phyloP scores from a whole-genome alignment of 2,888 invertebrate genomes.

The Coremacera marginata region DNA sequence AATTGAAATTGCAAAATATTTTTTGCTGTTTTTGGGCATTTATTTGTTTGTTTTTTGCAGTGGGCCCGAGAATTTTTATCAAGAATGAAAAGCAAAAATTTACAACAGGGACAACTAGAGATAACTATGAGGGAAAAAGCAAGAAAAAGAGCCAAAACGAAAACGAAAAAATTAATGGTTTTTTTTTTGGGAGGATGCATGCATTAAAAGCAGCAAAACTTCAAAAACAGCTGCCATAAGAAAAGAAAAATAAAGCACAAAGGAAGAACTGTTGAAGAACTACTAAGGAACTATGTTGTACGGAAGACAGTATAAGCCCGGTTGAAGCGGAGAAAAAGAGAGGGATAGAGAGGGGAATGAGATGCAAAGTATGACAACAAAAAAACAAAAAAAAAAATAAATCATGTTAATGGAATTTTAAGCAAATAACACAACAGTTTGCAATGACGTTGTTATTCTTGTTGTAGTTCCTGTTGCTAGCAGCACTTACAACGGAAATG shows the following conservation, averaged over 20 bases:
- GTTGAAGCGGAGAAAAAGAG: not conserved
- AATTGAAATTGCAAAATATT: constrained; percentile 27
- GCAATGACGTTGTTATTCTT: not conserved
- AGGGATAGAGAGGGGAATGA: not conserved
- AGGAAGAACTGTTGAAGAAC: not conserved
- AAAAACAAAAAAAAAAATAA: not conserved
- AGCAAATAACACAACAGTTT: not conserved
- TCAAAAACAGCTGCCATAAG: not conserved
- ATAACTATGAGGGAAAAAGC: not conserved
- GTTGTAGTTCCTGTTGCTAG: not conserved
- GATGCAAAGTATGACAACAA: constrained; percentile 11
- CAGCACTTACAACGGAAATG: not conserved
- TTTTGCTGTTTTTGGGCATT: not conserved
- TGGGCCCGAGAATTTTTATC: not conserved
- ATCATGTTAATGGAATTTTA: not conserved
- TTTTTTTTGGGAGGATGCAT: not conserved
- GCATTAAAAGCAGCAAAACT: constrained; percentile 6
- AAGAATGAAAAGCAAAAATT: not conserved
- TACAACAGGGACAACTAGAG: too few relatives aligned
- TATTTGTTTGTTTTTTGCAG: not conserved
- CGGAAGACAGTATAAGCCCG: not conserved
- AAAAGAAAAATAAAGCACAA: not conserved
- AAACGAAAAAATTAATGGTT: not conserved
- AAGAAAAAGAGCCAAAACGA: not conserved
- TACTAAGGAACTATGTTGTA: not conserved